Percentiles rank a stretch among this genome's conserved stretches.
These are phyloP conservation scores for Bombus sibiricus DNA, from an alignment of 1,140 invertebrate genomes.

Conservation along the genomic window DNA sequence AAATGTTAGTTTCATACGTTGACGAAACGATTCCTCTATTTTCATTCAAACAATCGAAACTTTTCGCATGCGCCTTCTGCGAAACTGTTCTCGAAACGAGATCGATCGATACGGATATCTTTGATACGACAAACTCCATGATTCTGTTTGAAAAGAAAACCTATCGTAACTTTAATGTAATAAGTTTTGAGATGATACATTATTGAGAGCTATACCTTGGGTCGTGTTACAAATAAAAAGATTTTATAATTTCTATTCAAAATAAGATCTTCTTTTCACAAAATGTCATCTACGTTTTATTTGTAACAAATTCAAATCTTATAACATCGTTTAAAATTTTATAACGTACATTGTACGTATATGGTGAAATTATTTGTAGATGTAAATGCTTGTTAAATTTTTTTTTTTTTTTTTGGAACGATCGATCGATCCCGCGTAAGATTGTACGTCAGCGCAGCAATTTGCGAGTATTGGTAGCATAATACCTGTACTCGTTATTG, in stretches of 20 bases:
- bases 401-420: not conserved
- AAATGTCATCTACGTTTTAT: not conserved
- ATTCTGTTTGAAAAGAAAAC: not conserved
- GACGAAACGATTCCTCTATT: no score
- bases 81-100: slow-evolving; percentile 2
- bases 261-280: not conserved
- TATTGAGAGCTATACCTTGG: not conserved
- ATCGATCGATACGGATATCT: slow-evolving; percentile 22
- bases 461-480: slow-evolving; percentile 13
- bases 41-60: slow-evolving; percentile 2
- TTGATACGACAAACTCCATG: no score
- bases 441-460: slow-evolving; percentile 49
- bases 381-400: not conserved
- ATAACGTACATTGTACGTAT: not conserved
- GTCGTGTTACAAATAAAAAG: not conserved
- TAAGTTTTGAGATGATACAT: not conserved
- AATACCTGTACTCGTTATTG: slow-evolving; percentile 18
- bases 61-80: not conserved
- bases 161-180: not conserved
- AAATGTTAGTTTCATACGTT: not conserved
- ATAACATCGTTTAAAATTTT: no score
- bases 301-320: not conserved
- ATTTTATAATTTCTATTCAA: not conserved
- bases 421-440: slow-evolving; percentile 36
- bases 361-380: not conserved